phyloP scores from a whole-genome alignment of 2,888 invertebrate species.

The Lamproptera curius region DNA sequence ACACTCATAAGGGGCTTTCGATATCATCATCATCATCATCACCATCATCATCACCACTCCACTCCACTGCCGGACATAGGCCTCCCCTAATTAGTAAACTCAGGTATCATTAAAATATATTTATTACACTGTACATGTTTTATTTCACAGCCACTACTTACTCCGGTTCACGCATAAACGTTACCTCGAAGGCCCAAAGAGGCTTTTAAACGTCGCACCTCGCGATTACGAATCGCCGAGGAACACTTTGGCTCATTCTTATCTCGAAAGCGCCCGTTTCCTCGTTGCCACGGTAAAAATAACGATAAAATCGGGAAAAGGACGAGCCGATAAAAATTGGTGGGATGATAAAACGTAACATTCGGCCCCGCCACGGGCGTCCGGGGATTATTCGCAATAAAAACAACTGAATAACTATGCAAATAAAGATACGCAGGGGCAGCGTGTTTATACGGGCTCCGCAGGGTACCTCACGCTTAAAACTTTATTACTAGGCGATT shows the following conservation, averaged over 20 bases:
- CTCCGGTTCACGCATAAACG: too few species aligned
- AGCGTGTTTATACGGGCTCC: slow-evolving; percentile 50
- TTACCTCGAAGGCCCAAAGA: background rate
- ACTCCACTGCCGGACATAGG: background rate
- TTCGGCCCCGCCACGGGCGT: slow-evolving; percentile 23
- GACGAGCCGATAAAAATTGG: slow-evolving; percentile 15
- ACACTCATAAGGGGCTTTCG: too few species aligned
- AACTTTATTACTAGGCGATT: slow-evolving; percentile 42
- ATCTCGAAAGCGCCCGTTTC: slow-evolving; percentile 1
- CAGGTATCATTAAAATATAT: too few species aligned
- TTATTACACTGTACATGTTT: too few species aligned
- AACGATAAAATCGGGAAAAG: slow-evolving; percentile 7
- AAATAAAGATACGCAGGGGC: slow-evolving; percentile 49
- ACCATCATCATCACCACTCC: too few species aligned
- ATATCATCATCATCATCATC: too few species aligned
- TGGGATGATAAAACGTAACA: slow-evolving; percentile 13
- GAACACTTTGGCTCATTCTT: too few species aligned
- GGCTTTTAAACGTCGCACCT: slow-evolving; percentile 1
- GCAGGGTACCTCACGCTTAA: slow-evolving; percentile 63
- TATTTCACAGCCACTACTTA: too few species aligned
- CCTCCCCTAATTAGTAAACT: background rate
- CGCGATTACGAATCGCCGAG: too few species aligned
- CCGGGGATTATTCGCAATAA: slow-evolving; percentile 29
- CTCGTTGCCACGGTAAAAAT: slow-evolving; percentile 16
- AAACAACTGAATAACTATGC: slow-evolving; percentile 42